Base-by-base conservation (phyloP, 2,113 vertebrate genomes). In the Vombatus ursinus region DNA sequence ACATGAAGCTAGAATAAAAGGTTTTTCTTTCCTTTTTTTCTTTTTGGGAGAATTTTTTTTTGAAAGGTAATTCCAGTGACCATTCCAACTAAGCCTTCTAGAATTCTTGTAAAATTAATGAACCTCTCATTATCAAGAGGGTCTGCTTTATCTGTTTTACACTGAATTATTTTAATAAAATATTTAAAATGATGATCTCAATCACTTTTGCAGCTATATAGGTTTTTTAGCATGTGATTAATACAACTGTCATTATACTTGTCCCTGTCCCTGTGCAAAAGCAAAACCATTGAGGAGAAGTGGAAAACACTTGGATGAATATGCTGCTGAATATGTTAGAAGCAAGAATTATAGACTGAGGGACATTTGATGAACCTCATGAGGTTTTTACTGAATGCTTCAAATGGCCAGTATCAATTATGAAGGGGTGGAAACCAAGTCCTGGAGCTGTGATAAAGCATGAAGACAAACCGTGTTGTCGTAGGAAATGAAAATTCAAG, bases 151-250 rank as follows among this genome's bases (percentile, higher is more conserved):
- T 98, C 54, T 98, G 6, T 97, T 89, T 96, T 93, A 53, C 52
- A 97, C 47, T 96, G 95, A 95, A 53, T 97, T 37, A 96, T 98
- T 98, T 98, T 97, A 98, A 98, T 97, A 97, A 97, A 98, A 97
- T 98, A 98, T 97, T 98, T 98, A 89, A 98, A 98, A 97, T 19
- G 47, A 97, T 96, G 97, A 96, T 97, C 98, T 98, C 54, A 97
- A 31, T 98, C 19, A 96, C 97, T 97, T 98, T 96, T 96, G 89
- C 95, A 95, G 93, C 96, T 84, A 92, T 97, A 49, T 96, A 68
- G 49, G 52, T 98, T 96, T 98, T 98, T 96, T 98, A 93, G 97
- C 24, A 4, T 96, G 92, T 97, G 97, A 97, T 97, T 97, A 98
- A 98, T 97, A 97, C 77, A 97, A 92, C 96, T 98, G 96, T 98